phyloP scores from a whole-genome alignment of 2,797 vertebrate species.

The Acipenser ruthenus region DNA sequence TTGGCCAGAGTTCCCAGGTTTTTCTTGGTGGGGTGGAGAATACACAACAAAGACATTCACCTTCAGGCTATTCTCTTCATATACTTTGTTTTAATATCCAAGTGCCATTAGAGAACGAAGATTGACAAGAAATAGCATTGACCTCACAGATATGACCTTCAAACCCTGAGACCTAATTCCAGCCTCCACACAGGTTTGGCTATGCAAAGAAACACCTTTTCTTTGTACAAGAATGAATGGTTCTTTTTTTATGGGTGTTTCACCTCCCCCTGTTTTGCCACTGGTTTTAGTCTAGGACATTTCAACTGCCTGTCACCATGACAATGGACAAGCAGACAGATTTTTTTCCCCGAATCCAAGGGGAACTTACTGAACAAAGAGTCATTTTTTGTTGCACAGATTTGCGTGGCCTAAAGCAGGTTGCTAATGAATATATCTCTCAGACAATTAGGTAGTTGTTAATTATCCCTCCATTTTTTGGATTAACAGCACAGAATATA shows the following conservation, averaged over 20 bases:
- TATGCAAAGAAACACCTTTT: constrained; percentile 71
- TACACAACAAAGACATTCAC: constrained; percentile 57
- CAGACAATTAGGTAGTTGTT: constrained; percentile 71
- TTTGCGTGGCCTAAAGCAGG: constrained; percentile 61
- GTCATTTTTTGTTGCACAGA: constrained; percentile 58
- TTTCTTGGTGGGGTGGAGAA: constrained; percentile 24
- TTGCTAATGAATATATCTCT: constrained; percentile 65
- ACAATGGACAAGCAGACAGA: constrained; percentile 69
- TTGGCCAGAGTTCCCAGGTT: constrained; percentile 68
- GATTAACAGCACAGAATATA: too few relatives aligned
- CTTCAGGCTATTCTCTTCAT: constrained; percentile 73
- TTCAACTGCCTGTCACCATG: constrained; percentile 73
- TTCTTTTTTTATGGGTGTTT: constrained; percentile 64
- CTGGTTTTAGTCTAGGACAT: constrained; percentile 71
- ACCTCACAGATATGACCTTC: constrained; percentile 76
- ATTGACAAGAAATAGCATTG: constrained; percentile 76
- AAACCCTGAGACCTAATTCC: constrained; percentile 65
- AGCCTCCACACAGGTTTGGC: constrained; percentile 66
- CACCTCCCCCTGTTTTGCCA: constrained; percentile 67
- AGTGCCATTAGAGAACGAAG: constrained; percentile 73
- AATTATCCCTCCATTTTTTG: constrained; percentile 70
- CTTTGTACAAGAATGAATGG: constrained; percentile 70
- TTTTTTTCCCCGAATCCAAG: constrained; percentile 64
- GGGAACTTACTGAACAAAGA: constrained; percentile 72
- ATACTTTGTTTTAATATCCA: constrained; percentile 74